phyloP scores from a whole-genome alignment of 2,888 invertebrate species.

The Polydrusus cervinus region DNA sequence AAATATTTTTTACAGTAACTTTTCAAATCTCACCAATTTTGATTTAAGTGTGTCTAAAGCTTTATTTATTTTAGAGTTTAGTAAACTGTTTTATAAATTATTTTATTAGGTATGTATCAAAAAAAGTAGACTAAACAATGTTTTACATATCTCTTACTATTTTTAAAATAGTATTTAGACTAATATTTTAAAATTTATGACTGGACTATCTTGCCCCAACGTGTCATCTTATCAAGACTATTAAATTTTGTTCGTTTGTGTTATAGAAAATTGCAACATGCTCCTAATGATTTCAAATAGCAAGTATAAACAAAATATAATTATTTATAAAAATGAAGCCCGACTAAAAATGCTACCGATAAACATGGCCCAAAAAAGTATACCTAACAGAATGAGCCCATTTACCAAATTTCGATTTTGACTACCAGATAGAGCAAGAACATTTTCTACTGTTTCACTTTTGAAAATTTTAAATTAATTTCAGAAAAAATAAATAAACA shows the following conservation, averaged over 20 bases:
- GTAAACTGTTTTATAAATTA: conserved; percentile 11
- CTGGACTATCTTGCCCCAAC: conserved; percentile 15
- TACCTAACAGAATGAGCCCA: too few species aligned
- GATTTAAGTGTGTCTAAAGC: conserved; percentile 19
- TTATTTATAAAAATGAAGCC: too few species aligned
- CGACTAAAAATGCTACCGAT: too few species aligned
- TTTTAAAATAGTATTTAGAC: conserved; percentile 12
- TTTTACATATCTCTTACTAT: conserved; percentile 28
- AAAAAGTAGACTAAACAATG: background rate
- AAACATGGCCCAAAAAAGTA: too few species aligned
- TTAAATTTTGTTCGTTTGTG: background rate
- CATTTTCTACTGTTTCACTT: too few species aligned
- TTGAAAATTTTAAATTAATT: too few species aligned
- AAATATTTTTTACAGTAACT: background rate
- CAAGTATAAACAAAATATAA: too few species aligned
- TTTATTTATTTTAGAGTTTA: conserved; percentile 46
- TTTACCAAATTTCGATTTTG: too few species aligned
- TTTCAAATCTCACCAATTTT: conserved; percentile 12
- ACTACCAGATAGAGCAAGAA: too few species aligned
- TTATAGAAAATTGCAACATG: background rate
- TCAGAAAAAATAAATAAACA: too few species aligned
- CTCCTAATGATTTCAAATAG: too few species aligned
- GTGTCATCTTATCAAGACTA: background rate
- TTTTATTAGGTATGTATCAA: conserved; percentile 10
- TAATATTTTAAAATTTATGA: conserved; percentile 7